Conservation (phyloP, 2,888 invertebrate genomes). For the Cynaeus angustus region DNA sequence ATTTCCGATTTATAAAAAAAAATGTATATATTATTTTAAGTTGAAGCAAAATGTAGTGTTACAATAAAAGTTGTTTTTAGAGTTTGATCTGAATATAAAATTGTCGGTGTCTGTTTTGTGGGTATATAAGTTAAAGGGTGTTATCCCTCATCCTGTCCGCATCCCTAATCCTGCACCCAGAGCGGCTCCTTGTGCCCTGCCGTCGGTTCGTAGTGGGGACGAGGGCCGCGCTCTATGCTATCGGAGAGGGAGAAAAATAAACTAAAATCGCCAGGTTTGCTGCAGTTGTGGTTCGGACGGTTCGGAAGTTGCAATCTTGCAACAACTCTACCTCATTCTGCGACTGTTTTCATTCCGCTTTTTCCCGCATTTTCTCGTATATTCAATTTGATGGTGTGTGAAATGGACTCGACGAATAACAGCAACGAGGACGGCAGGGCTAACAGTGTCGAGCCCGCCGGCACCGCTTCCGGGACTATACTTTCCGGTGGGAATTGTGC, state of each 20-base stretch:
- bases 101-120: conserved; percentile 8
- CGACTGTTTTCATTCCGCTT: conserved; percentile 17
- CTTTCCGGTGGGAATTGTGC: conserved; percentile 60
- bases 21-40: too few relatives aligned
- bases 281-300: conserved; percentile 67
- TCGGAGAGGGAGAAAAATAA: conserved; percentile 66
- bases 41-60: too few relatives aligned
- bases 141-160: conserved; percentile 15
- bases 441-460: conserved; percentile 57
- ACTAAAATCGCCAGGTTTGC: conserved; percentile 66
- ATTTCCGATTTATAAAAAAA: too few relatives aligned
- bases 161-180: conserved; percentile 35
- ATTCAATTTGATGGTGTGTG: conserved; percentile 59
- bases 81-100: neutral
- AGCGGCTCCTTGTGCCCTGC: conserved; percentile 26
- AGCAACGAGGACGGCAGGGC: conserved; percentile 59
- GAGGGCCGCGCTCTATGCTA: conserved; percentile 52
- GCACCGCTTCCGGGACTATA: conserved; percentile 55
- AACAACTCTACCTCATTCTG: conserved; percentile 45
- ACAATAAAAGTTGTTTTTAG: too few relatives aligned
- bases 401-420: conserved; percentile 61
- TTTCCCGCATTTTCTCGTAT: conserved; percentile 11
- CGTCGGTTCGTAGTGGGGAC: conserved; percentile 50
- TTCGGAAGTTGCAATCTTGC: conserved; percentile 62
- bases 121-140: conserved; percentile 6